These are phyloP conservation scores for Standfussiana lucernea DNA, from an alignment of 2,888 invertebrate species.

Conservation along the genomic window DNA sequence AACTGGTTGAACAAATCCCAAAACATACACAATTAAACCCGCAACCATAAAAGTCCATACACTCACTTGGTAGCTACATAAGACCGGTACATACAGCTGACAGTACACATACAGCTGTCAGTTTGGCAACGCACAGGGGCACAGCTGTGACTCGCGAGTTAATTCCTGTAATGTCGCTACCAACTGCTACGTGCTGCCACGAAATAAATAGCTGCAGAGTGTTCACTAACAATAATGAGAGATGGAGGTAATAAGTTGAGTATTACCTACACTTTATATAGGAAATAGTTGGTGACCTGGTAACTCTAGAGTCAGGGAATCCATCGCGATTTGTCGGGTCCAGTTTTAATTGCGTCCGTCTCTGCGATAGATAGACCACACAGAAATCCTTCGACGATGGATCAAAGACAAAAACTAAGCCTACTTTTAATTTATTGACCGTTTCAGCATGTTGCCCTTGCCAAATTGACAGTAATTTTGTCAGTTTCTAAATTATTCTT, in stretches of 20 bases:
- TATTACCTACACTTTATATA: background rate
- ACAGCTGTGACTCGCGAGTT: constrained; percentile 46
- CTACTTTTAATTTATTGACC: background rate
- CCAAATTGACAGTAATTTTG: background rate
- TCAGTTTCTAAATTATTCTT: background rate
- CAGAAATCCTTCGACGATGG: background rate
- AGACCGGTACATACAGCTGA: background rate
- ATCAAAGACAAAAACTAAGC: background rate
- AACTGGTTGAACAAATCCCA: background rate
- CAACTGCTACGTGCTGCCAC: constrained; percentile 26
- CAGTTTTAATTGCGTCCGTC: background rate
- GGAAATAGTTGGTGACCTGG: background rate
- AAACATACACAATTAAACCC: background rate
- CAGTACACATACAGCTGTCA: constrained; percentile 29
- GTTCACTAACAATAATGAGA: constrained; percentile 20
- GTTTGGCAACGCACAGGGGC: constrained; percentile 28
- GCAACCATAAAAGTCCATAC: constrained; percentile 12
- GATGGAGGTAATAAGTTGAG: constrained; percentile 6
- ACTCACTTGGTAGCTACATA: background rate
- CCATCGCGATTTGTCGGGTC: background rate
- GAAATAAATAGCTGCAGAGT: constrained; percentile 41
- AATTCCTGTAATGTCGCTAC: constrained; percentile 54
- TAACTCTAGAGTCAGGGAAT: background rate
- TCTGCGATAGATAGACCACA: background rate
- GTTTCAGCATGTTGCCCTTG: background rate